Evolutionary conservation across 2,797 vertebrate genomes (phyloP).

Genomic region (Ctenopoma kingsleyae): DNA sequence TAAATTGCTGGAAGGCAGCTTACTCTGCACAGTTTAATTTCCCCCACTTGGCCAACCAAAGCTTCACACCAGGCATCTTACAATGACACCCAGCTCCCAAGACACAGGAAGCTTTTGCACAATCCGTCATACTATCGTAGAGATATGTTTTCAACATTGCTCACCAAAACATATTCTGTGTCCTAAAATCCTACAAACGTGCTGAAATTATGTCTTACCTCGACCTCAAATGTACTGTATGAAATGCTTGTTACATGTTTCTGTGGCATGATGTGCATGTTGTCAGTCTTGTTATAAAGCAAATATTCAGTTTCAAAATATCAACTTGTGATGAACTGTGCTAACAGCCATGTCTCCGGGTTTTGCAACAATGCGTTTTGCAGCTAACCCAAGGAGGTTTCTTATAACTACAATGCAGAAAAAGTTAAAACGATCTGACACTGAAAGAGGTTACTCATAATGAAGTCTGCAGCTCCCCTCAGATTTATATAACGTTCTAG

Average conservation of each 20-base stretch:
- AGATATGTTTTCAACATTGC: neutral
- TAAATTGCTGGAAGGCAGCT: conserved; percentile 61
- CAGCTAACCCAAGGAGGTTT: too few relatives aligned
- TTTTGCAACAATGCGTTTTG: neutral
- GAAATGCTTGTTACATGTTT: too few relatives aligned
- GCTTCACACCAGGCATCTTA: conserved; percentile 27
- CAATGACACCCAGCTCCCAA: conserved; percentile 22
- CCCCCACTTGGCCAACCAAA: conserved; percentile 39
- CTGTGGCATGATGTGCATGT: too few relatives aligned
- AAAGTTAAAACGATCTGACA: too few relatives aligned
- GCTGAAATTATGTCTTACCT: neutral
- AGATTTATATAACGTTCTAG: too few relatives aligned
- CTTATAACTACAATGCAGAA: neutral
- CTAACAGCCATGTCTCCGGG: neutral
- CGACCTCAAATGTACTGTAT: neutral
- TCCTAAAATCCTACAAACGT: neutral
- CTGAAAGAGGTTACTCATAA: neutral
- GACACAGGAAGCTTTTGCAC: neutral
- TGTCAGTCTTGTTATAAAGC: too few relatives aligned
- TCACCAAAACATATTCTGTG: neutral
- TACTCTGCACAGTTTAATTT: conserved; percentile 63
- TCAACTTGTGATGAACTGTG: neutral
- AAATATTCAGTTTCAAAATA: neutral
- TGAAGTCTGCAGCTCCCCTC: neutral
- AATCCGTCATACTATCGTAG: conserved; percentile 12